Conservation (phyloP, 2,797 vertebrate genomes). For the Pithecia hirsuta region DNA sequence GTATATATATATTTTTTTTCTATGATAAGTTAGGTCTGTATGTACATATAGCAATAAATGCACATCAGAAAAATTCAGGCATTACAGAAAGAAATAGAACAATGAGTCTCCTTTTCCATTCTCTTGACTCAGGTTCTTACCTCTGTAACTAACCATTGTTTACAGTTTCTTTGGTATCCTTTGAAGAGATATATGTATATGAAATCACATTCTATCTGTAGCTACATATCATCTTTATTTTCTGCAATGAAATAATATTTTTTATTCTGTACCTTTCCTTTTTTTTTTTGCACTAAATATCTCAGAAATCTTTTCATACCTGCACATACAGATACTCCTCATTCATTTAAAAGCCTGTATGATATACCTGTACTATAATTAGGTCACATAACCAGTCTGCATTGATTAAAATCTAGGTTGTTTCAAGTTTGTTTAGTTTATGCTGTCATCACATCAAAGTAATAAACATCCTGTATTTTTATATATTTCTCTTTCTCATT, state of each 20-base stretch:
- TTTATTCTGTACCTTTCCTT: neutral
- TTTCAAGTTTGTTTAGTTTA: conserved; percentile 12
- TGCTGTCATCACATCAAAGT: neutral
- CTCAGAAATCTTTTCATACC: neutral
- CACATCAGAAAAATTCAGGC: neutral
- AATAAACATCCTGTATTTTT: neutral
- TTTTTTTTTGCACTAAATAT: neutral
- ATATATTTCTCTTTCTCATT: neutral
- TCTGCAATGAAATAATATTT: neutral
- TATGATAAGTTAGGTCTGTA: neutral
- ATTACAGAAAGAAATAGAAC: neutral
- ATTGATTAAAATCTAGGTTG: neutral
- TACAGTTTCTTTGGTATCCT: neutral
- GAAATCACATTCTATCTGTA: neutral
- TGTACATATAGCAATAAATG: neutral
- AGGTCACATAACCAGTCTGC: neutral
- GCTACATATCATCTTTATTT: neutral
- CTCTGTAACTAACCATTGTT: neutral
- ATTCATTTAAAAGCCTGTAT: neutral
- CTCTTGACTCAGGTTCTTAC: neutral
- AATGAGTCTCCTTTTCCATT: neutral
- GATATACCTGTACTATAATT: neutral
- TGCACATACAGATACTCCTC: neutral
- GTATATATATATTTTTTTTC: neutral
- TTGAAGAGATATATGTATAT: neutral